Conservation (phyloP, 2,797 vertebrate genomes). For the Allobates femoralis region DNA sequence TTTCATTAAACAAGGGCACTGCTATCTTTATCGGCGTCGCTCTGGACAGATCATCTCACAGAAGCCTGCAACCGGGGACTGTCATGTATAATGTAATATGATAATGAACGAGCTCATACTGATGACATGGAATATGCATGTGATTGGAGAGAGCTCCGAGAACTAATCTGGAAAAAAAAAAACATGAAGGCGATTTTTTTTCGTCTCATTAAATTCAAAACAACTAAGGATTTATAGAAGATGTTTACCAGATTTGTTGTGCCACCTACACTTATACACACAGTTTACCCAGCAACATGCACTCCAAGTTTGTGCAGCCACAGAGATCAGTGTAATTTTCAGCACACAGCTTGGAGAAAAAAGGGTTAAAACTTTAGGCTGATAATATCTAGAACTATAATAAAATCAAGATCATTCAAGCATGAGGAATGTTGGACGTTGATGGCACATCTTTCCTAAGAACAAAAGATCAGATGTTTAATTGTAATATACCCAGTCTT, state of each 20-base stretch:
- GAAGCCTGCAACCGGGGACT: slow-evolving; percentile 6
- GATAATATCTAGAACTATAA: not conserved
- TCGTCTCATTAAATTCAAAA: slow-evolving; percentile 11
- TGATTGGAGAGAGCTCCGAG: not conserved
- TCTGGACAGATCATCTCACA: slow-evolving; percentile 6
- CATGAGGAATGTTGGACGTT: not conserved
- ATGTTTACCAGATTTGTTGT: not conserved
- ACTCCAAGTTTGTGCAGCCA: not conserved
- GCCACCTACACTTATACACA: not conserved
- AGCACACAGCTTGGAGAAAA: not conserved
- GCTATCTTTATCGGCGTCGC: not conserved
- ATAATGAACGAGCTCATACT: slow-evolving; percentile 21
- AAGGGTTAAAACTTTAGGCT: not conserved
- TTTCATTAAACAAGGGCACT: slow-evolving; percentile 46
- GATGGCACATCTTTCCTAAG: no score
- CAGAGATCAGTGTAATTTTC: not conserved
- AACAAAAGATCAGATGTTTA: no score
- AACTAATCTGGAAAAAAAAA: not conserved
- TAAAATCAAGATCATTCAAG: not conserved
- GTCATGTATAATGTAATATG: slow-evolving; percentile 45
- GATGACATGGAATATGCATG: slow-evolving; percentile 28
- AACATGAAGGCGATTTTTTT: slow-evolving; percentile 7
- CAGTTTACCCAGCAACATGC: not conserved
- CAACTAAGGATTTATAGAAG: not conserved
- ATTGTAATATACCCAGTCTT: no score